Evolutionary conservation across 1,140 invertebrate genomes (phyloP), one percentile per base, ranked within the genome.

Genomic region (Varroa destructor): DNA sequence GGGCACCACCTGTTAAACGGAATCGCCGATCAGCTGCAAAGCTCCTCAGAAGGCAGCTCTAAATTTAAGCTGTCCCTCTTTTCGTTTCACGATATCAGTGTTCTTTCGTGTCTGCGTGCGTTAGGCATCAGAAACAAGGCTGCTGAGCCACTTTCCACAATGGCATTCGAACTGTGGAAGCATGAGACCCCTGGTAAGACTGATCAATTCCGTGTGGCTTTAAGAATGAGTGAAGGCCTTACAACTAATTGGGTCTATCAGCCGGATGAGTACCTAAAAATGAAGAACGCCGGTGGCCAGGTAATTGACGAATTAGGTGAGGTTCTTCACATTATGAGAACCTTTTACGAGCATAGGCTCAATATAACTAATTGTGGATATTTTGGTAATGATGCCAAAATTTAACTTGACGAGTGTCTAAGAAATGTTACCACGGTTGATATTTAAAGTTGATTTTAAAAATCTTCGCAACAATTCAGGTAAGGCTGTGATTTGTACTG

Each of bases 31-130:
- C 40, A 67, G 61, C 61, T 67, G 12, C 40, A 67, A 40, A 14
- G 12, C 14, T 12, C 37, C 37, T 12, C 61, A 1, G 37, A 67
- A 12, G 3, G 36, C 40, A 67, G 0, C 1, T 67, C 61, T 1
- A 40, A 46, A 67, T 36, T 67, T 37, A 67, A 67, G 61, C 61
- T 67, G 14, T 67, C 61, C 37, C 36, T 67, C 0, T 67, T 25
- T 40, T 67, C 61, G 12, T 67, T 67, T 40, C 61, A 67, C 37
- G 61, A 67, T 46, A 2, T 67, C 40, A 67, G 46, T 8, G 12
- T 67, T 67, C 61, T 67, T 37, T 67, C 61, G 36, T 12, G 40
- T 2, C 61, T 67, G 12, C 61, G 61, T 2, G 61, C 61, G 12
- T 46, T 67, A 3, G 61, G 61, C 2, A 40, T 43, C 10, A 67